These are phyloP conservation scores for Apostichopus leukothele DNA, from an alignment of 53 echinoderm and acorn worm genomes.

Conservation along the genomic window DNA sequence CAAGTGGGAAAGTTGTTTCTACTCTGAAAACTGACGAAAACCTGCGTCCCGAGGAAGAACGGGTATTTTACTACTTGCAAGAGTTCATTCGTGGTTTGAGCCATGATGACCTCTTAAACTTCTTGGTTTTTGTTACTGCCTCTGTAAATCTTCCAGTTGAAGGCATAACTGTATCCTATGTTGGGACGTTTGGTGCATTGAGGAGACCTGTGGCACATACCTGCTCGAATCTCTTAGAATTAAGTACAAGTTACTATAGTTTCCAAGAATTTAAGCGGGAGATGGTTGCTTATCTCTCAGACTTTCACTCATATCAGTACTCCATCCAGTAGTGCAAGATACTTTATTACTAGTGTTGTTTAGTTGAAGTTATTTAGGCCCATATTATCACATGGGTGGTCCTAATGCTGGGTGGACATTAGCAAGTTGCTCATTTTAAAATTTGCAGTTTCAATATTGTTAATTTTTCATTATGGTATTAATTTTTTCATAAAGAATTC, in stretches of 20 bases:
- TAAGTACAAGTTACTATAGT: slow-evolving; percentile 14
- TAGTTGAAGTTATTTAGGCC: no score
- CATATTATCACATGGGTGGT: no score
- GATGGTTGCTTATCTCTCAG: not conserved
- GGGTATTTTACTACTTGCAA: slow-evolving; percentile 14
- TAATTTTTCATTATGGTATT: no score
- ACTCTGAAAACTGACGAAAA: slow-evolving; percentile 8
- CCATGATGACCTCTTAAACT: slow-evolving; percentile 39
- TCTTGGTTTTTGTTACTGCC: slow-evolving; percentile 38
- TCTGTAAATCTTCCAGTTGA: slow-evolving; percentile 45
- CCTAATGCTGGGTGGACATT: no score
- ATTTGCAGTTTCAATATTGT: no score
- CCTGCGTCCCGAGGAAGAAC: slow-evolving; percentile 2
- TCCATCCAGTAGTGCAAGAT: not conserved
- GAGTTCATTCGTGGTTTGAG: not conserved
- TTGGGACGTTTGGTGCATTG: not conserved
- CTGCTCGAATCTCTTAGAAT: slow-evolving; percentile 4
- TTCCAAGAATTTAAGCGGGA: slow-evolving; percentile 35
- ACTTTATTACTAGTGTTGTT: no score
- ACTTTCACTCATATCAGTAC: slow-evolving; percentile 24
- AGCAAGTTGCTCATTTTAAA: no score
- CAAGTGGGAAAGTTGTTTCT: slow-evolving; percentile 3
- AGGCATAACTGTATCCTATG: not conserved
- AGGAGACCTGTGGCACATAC: slow-evolving; percentile 18
- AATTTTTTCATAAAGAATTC: no score